phyloP scores from a whole-genome alignment of 2,888 invertebrate species.

The Amphipyra berbera region DNA sequence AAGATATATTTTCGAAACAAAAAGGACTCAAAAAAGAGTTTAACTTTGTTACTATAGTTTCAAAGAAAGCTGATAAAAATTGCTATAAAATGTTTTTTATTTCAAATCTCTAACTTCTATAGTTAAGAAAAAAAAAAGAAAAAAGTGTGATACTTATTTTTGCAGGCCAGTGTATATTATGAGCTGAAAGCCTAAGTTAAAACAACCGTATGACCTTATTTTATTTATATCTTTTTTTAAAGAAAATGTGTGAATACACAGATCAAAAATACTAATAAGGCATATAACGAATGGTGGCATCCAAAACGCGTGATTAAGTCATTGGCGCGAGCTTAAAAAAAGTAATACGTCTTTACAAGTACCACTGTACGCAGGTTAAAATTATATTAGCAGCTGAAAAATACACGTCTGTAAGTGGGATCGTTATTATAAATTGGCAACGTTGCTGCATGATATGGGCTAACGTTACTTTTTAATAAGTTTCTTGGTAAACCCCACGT shows the following conservation, averaged over 20 bases:
- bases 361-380: slow-evolving; percentile 44
- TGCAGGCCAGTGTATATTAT: no score
- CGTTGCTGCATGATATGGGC: slow-evolving; percentile 58
- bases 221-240: no score
- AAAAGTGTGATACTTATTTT: no score
- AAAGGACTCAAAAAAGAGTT: no score
- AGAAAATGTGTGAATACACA: slow-evolving; percentile 4
- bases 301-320: slow-evolving; percentile 52
- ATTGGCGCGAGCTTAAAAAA: slow-evolving; percentile 47
- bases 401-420: slow-evolving; percentile 51
- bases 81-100: no score
- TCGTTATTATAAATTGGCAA: slow-evolving; percentile 68
- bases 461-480: slow-evolving; percentile 71
- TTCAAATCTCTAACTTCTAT: no score
- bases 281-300: slow-evolving; percentile 41
- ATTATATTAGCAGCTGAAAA: slow-evolving; percentile 61
- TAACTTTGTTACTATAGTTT: no score
- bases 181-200: no score
- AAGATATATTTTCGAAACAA: no score
- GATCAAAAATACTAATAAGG: slow-evolving; percentile 14
- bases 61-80: no score
- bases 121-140: no score
- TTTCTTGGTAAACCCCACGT: slow-evolving; percentile 63
- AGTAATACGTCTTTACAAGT: slow-evolving; percentile 44
- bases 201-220: no score